Evolutionary conservation across 2,888 invertebrate genomes (phyloP).

Genomic region (Gonocerus acuteangulatus): DNA sequence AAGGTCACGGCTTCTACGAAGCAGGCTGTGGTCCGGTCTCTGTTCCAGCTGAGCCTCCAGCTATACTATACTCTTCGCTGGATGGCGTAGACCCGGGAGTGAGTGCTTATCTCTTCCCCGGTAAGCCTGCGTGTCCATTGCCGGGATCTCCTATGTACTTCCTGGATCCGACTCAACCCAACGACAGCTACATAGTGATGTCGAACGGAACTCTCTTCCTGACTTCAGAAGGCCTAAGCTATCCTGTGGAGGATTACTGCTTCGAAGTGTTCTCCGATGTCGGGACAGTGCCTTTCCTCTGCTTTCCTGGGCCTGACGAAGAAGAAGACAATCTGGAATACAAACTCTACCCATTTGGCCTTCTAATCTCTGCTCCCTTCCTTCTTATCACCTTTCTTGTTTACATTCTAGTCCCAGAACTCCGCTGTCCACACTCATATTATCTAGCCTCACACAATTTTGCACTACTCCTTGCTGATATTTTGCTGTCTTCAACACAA

Average conservation of each 20-base stretch:
- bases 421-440: slow-evolving; percentile 46
- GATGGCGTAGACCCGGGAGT: too few relatives aligned
- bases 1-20: background rate
- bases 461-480: slow-evolving; percentile 38
- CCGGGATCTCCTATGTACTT: background rate
- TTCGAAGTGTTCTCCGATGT: background rate
- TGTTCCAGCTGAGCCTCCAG: background rate
- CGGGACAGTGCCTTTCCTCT: slow-evolving; percentile 1
- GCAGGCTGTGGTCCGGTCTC: background rate
- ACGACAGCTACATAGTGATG: background rate
- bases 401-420: slow-evolving; percentile 48
- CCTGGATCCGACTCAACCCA: background rate
- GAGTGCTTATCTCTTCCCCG: too few relatives aligned
- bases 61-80: background rate
- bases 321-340: background rate
- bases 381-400: slow-evolving; percentile 48
- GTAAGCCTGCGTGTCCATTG: too few relatives aligned
- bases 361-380: slow-evolving; percentile 50
- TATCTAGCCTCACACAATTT: slow-evolving; percentile 40
- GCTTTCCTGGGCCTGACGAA: background rate
- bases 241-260: background rate
- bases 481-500: background rate
- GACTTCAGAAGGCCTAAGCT: background rate
- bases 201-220: background rate
- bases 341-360: slow-evolving; percentile 40